These are phyloP conservation scores for Trachymyrmex septentrionalis DNA, from an alignment of 1,140 invertebrate genomes.

Conservation along the genomic window DNA sequence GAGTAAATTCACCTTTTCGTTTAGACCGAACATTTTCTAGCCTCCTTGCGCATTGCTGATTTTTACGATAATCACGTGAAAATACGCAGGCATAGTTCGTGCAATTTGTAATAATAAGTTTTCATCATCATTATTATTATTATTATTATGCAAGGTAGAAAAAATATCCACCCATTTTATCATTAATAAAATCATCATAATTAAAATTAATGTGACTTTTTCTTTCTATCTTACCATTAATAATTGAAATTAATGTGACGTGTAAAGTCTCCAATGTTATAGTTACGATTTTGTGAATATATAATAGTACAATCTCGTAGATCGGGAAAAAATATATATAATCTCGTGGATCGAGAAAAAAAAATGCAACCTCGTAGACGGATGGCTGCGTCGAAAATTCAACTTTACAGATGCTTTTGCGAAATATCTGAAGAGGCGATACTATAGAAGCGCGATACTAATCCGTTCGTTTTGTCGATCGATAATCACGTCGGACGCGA, in stretches of 20 bases:
- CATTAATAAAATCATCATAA: no score
- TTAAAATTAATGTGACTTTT: not conserved
- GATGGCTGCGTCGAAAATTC: not conserved
- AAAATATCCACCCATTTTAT: not conserved
- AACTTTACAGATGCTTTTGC: not conserved
- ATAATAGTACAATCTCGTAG: not conserved
- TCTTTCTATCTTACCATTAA: not conserved
- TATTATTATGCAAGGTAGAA: not conserved
- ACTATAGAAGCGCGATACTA: not conserved
- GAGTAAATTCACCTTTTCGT: slow-evolving; percentile 29
- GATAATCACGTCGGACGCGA: slow-evolving; percentile 37
- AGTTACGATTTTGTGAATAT: not conserved
- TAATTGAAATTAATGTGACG: not conserved
- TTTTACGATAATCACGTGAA: not conserved
- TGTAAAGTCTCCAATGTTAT: not conserved
- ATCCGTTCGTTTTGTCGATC: slow-evolving; percentile 14
- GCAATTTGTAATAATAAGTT: not conserved
- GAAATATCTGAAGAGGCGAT: not conserved
- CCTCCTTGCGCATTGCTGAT: not conserved
- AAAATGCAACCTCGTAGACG: not conserved
- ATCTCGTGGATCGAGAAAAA: not conserved
- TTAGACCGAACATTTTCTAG: not conserved
- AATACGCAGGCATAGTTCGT: not conserved
- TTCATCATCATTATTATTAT: not conserved
- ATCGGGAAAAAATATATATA: not conserved